Evolutionary conservation across 1,140 invertebrate genomes (phyloP), one percentile per base, ranked within the genome.

Genomic region (Microplitis mediator): DNA sequence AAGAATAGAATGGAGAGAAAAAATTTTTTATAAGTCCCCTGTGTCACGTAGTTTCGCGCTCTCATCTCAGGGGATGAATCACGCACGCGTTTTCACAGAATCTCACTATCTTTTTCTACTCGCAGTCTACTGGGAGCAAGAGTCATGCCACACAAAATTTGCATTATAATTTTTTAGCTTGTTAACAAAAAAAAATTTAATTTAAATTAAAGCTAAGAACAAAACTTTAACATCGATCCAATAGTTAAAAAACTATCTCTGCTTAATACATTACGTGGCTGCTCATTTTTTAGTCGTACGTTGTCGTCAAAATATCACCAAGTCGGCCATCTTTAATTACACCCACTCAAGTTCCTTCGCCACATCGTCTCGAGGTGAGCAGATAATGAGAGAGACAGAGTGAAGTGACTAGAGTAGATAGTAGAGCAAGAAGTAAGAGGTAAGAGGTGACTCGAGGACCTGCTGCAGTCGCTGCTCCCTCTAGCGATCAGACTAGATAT

Each of bases 291-390:
- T 36, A 14, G 61, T 23, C 23, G 23, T 23, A 23, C 23, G 23
- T 23, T 23, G 23, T 23, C 51, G 4, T 14, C 32, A 68, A 31
- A 13, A 56, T 35, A 54, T 32, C 60, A 23, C 2, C 35, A 16
- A 32, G 61, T 63, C 60, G 62, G 73, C 75, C 75, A 81, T 79
- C 74, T 79, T 82, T 78, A 80, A 82, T 81, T 81, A 81, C 77
- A 80, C 75, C 74, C 77, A 77, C 78, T 80, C 71, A 77, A 81
- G 75, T 75, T 74, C 45, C 35, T 71, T 76, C 69, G 61, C 69
- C 56, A 70, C 69, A 74, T 75, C 78, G 75, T 78, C 75, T 71
- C 54, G 32, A 51, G 34, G 54, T 73, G 39, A 32, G 16, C 45
- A 34, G 39, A 66, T 66, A 45, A 45, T 45, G 39, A n/a, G 16